Conservation (phyloP, 2,797 vertebrate genomes). For the Bufotes viridis region DNA sequence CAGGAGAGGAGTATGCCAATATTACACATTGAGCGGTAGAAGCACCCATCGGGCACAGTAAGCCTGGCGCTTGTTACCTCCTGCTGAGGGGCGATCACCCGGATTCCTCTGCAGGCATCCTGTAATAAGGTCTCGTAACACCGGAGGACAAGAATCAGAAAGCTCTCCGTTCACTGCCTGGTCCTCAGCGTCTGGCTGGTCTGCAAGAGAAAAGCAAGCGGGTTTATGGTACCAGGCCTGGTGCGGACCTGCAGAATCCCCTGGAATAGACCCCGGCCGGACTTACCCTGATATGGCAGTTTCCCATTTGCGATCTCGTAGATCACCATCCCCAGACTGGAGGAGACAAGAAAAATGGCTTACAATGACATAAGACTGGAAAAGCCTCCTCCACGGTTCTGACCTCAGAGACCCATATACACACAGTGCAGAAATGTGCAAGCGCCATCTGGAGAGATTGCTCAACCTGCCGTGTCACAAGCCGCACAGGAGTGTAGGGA, state of each 20-base stretch:
- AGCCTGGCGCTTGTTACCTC: constrained; percentile 71
- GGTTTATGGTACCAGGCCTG: background rate
- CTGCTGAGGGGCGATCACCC: constrained; percentile 77
- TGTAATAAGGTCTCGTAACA: constrained; percentile 73
- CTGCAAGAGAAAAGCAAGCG: background rate
- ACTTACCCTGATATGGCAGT: constrained; percentile 82
- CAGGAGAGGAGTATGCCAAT: background rate
- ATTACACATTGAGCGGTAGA: background rate
- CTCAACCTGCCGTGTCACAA: background rate
- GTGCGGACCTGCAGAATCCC: background rate
- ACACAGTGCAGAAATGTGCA: background rate
- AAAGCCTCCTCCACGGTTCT: background rate
- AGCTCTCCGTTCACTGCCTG: constrained; percentile 67
- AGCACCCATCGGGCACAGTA: background rate
- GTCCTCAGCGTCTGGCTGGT: constrained; percentile 65
- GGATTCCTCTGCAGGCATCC: constrained; percentile 74
- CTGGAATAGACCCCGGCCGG: background rate
- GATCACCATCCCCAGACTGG: constrained; percentile 88
- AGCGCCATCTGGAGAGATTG: background rate
- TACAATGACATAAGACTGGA: background rate
- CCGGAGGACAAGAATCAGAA: constrained; percentile 75
- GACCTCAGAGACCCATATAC: background rate
- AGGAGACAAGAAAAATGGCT: constrained; percentile 64
- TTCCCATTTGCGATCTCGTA: constrained; percentile 84
- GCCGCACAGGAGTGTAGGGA: background rate